Evolutionary conservation across 2,888 invertebrate species (phyloP), one percentile per base, ranked within the genome.

Genomic region (Byasa hedistus): DNA sequence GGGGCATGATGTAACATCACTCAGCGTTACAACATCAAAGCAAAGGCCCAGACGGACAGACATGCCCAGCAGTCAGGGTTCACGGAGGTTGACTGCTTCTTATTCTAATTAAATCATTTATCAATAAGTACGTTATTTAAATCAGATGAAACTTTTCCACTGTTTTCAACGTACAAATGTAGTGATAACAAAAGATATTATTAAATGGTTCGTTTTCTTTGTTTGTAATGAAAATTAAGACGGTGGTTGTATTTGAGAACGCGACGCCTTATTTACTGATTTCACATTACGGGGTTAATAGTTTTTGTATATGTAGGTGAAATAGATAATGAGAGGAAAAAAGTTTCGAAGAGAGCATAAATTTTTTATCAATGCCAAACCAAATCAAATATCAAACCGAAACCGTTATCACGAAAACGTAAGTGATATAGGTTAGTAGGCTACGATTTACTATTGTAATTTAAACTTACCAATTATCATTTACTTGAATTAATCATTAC

Each of bases 21-120:
- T 76, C 75, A 77, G 69, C 76, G 73, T 76, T 75, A 72, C 74
- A 69, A 70, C 75, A 76, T 73, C 76, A 75, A 79, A 75, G 76
- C 80, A 73, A 48, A 21, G 19, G 51, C 24, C 61, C 15, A 66
- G 75, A 77, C 32, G 76, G 71, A 76, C 73, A 76, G 76, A 77
- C 66, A 57, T 56, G 39, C 36, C 24, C 59, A 63, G 63, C 64
- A 65, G 62, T 66, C 62, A 58, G 44, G 62, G 61, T 62, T 54
- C 44, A 58, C 22, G 57, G 39, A 27, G 48, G 61, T 54, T 27
- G 23, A 12, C 12, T 44, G 44, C 5, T 51, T 61, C 48, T 54
- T 54, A 57, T 8, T 4, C 17, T 19, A 15, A 7, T 24, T 27
- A 56, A 56, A 56, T 56, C 15, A 56, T 56, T 27, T 2, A 27